Evolutionary conservation across 2,888 invertebrate species (phyloP), one percentile per base, ranked within the genome.

Genomic region (Patella depressa): DNA sequence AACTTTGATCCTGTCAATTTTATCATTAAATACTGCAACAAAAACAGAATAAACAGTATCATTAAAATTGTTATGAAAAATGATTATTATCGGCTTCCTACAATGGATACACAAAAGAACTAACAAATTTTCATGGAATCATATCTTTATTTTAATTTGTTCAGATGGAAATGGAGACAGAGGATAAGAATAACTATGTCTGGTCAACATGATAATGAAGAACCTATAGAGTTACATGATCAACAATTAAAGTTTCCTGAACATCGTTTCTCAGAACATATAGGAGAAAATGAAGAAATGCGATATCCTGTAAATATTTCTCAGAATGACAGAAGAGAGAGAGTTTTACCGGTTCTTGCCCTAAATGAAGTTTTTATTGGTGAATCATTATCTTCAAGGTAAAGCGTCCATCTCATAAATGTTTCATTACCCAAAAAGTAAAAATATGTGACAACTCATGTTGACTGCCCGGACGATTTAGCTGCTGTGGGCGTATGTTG

Each of bases 361-460:
- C 93, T 99, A n/a, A 99, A 99, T 91, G 99, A 99, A 94, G 97
- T 99, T 45, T 99, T 98, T 90, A 95, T 99, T 89, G 99, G 99
- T 0, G 99, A 99, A 93, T 95, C 96, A 76, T 94, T 98, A 81
- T 97, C 99, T 15, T 98, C 99, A 0, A 94, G 93, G 91, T 92
- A 80, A 73, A 71, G 17, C 57, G 4, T 57, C 17, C n/a, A 57
- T 57, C n/a, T 45, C 9, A 45, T 9, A 29, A 29, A 3, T 29
- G 29, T 29, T 29, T 29, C 29, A 29, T 29, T 29, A 29, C 29
- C 29, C 29, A 29, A 29, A 29, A 29, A 29, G 29, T 45, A 4
- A 45, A 5, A 45, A 45, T 4, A 45, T 45, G 45, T 45, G 7
- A 5, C 0, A 45, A 45, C 45, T 5, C 3, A 45, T 1, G 5